Evolutionary conservation across 2,113 vertebrate genomes (phyloP).

Genomic region (Oryzias woworae): DNA sequence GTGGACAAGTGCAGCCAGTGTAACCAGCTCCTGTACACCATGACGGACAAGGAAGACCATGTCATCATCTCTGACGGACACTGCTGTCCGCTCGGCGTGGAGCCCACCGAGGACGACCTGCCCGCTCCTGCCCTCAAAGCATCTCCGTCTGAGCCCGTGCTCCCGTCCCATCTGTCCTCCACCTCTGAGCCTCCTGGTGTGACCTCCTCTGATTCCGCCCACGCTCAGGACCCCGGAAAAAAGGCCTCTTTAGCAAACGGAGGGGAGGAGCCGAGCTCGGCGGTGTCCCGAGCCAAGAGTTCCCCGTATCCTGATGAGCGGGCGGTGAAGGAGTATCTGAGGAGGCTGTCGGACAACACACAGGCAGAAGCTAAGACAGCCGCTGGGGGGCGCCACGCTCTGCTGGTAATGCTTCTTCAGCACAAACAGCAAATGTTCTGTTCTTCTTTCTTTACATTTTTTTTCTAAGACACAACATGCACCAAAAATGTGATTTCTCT

Average conservation of each 20-base stretch:
- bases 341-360: conserved; percentile 75
- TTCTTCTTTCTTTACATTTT: not conserved
- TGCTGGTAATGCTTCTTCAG: conserved; percentile 58
- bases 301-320: conserved; percentile 77
- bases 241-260: conserved; percentile 41
- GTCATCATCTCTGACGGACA: conserved; percentile 98
- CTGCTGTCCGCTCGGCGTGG: conserved; percentile 85
- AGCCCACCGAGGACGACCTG: conserved; percentile 74
- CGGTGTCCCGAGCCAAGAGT: conserved; percentile 46
- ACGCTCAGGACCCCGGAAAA: conserved; percentile 5
- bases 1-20: conserved; percentile 93
- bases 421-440: not conserved
- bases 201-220: not conserved
- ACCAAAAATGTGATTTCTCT: too few relatives aligned
- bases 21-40: conserved; percentile 93
- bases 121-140: conserved; percentile 26
- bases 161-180: conserved; percentile 40
- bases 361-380: conserved; percentile 58
- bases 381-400: conserved; percentile 43
- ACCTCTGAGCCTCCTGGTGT: not conserved
- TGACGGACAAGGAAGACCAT: conserved; percentile 98
- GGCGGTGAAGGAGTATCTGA: conserved; percentile 80
- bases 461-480: not conserved
- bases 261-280: conserved; percentile 7
- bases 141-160: conserved; percentile 66